phyloP scores from a whole-genome alignment of 2,113 vertebrate genomes.

The Damaliscus lunatus region DNA sequence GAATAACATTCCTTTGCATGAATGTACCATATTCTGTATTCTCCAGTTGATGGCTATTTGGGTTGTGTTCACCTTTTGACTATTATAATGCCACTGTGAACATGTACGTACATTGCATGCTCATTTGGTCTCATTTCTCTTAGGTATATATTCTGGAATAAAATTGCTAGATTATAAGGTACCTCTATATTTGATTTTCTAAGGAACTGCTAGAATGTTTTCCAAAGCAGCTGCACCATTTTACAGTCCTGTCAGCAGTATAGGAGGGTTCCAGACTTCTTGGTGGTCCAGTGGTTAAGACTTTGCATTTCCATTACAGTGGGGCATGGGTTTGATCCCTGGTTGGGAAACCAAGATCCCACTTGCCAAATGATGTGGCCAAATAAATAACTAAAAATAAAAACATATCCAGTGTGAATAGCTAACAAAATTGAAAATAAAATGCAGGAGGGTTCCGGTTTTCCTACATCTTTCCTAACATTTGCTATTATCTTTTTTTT shows the following conservation, averaged over 20 bases:
- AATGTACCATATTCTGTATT: background rate
- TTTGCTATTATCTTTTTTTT: background rate
- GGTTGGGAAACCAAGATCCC: background rate
- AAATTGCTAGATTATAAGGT: background rate
- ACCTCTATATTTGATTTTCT: background rate
- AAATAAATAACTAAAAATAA: background rate
- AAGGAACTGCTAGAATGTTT: background rate
- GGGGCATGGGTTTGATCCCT: background rate
- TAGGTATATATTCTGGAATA: background rate
- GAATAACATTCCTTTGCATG: background rate
- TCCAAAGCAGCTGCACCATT: background rate
- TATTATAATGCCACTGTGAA: background rate
- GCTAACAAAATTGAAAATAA: background rate
- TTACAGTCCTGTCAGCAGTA: background rate
- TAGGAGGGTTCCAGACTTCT: background rate
- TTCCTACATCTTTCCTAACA: background rate
- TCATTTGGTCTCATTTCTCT: background rate
- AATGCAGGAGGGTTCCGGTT: accelerated
- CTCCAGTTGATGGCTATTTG: background rate
- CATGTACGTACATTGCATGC: no score
- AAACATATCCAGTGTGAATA: background rate
- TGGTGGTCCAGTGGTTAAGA: background rate
- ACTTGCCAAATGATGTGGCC: background rate
- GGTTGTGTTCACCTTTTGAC: background rate
- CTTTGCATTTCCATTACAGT: background rate